These are phyloP conservation scores for Lepidostoma basale DNA, from an alignment of 1,140 invertebrate species.

Conservation along the genomic window DNA sequence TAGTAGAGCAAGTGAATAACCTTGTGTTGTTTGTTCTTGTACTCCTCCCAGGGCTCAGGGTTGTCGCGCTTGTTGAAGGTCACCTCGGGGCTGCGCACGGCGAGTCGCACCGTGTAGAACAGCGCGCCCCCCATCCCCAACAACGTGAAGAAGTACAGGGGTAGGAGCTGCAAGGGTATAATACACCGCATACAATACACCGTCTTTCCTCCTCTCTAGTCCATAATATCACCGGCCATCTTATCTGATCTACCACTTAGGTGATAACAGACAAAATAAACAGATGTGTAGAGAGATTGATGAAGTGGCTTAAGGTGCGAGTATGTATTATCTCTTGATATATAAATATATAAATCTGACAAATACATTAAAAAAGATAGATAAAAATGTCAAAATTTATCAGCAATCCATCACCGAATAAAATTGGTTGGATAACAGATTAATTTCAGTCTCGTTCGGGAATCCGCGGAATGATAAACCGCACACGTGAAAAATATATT, in stretches of 20 bases:
- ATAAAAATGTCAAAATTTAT: too few relatives aligned
- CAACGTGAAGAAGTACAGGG: slow-evolving; percentile 75
- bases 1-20: slow-evolving; percentile 59
- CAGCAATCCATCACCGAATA: too few relatives aligned
- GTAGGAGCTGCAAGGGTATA: slow-evolving; percentile 69
- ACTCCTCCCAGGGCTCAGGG: slow-evolving; percentile 81
- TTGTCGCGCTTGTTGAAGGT: slow-evolving; percentile 74
- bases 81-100: slow-evolving; percentile 78
- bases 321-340: too few relatives aligned
- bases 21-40: slow-evolving; percentile 81
- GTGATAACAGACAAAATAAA: background rate
- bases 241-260: slow-evolving; percentile 16
- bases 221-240: background rate
- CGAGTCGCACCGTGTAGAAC: slow-evolving; percentile 71
- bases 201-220: background rate
- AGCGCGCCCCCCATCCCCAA: slow-evolving; percentile 65
- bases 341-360: too few relatives aligned
- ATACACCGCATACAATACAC: too few relatives aligned
- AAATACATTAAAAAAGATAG: too few relatives aligned
- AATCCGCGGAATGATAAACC: too few relatives aligned
- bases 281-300: too few relatives aligned
- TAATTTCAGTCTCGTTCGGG: too few relatives aligned
- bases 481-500: too few relatives aligned
- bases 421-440: too few relatives aligned
- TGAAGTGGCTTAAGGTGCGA: too few relatives aligned